Evolutionary conservation across 2,888 invertebrate species (phyloP), one percentile per base, ranked within the genome.

Genomic region (Lamellibrachia columna): DNA sequence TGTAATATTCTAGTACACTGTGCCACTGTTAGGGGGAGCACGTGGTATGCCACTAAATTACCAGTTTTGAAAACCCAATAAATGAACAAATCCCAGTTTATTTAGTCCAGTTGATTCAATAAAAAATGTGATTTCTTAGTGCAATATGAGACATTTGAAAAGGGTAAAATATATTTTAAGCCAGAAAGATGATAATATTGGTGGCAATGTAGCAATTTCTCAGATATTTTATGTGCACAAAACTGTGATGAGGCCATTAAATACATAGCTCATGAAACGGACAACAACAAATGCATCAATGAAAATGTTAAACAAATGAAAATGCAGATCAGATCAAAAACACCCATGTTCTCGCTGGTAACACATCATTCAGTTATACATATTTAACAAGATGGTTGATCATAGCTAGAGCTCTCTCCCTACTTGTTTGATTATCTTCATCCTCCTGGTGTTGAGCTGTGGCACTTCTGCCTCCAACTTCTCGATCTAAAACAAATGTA

Each of bases 361-460:
- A 22, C 22, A 3, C 75, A 22, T 40, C 75, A 4, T n/a, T 22
- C 75, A 22, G 3, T 4, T n/a, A 75, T 22, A 22, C 75, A 75
- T 55, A 3, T 40, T 40, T 1, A 40, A 40, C 40, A 40, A 40
- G 40, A 40, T 40, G 1, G 40, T 40, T 40, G 40, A 40, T 40
- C 40, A 40, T 40, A 40, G 1, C 40, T 40, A 40, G 40, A 40
- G 40, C 40, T 40, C 40, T 40, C 40, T 40, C 40, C 40, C 93
- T 93, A 95, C 95, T 93, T 93, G 94, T 92, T 94, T 94, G 53
- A 95, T 94, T 93, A 94, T 95, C 7, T 94, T 94, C 92, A 94
- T 93, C 92, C 95, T 94, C 92, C 93, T 94, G 9, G 94, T 93
- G 40, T 94, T 94, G 40, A 95, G 94, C 52, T 95, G 94, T 52